These are phyloP conservation scores for Nipponacmea schrenckii DNA, from an alignment of 2,888 invertebrate species.

Conservation along the genomic window DNA sequence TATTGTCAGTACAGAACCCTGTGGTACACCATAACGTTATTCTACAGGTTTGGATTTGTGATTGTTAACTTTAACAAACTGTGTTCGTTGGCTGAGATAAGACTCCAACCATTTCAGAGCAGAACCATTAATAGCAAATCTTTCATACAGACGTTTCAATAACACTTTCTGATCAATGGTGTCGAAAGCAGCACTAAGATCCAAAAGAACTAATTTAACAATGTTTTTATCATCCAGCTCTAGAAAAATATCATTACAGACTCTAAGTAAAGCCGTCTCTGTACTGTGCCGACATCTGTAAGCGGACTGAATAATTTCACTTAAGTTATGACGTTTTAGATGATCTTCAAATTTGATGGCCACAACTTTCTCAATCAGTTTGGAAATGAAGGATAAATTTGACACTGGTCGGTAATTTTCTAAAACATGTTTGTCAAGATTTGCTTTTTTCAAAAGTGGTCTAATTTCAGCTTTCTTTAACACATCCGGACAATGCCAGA, in stretches of 20 bases:
- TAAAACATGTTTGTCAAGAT: neutral
- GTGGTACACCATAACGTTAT: neutral
- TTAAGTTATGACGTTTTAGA: neutral
- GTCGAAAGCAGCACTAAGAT: neutral
- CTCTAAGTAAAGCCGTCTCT: neutral
- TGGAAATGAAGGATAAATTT: neutral
- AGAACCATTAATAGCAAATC: neutral
- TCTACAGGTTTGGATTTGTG: neutral
- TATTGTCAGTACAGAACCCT: neutral
- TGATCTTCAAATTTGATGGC: neutral
- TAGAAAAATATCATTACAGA: neutral
- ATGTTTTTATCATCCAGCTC: neutral
- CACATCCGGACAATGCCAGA: neutral
- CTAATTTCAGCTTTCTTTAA: neutral
- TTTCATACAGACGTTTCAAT: neutral
- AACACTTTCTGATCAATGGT: neutral
- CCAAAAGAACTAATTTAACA: neutral
- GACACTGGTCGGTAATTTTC: too few species aligned
- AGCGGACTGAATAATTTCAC: neutral
- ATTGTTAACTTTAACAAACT: neutral
- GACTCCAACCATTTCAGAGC: neutral
- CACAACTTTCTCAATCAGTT: neutral
- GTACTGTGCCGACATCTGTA: neutral
- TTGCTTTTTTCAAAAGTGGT: neutral
- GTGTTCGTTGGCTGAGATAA: neutral